Evolutionary conservation across 2,797 vertebrate species (phyloP).

Genomic region (Anabacerthia variegaticeps): DNA sequence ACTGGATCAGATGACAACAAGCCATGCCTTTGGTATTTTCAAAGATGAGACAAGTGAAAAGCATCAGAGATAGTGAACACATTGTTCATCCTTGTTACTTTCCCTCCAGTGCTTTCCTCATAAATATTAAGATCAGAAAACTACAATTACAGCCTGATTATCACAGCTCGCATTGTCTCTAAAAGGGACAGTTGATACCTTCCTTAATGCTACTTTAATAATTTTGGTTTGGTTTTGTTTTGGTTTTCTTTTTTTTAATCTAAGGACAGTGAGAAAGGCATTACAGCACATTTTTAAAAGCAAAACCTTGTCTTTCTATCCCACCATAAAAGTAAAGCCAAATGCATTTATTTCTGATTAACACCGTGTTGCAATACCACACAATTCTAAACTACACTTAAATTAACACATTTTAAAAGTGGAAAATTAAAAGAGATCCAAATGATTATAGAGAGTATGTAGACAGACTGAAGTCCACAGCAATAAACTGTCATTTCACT

Average conservation of each 20-base stretch:
- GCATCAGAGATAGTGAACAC: neutral
- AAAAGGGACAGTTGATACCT: neutral
- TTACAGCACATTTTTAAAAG: neutral
- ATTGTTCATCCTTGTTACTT: neutral
- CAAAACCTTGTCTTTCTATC: neutral
- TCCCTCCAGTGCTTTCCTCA: neutral
- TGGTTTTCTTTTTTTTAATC: neutral
- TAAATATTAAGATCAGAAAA: neutral
- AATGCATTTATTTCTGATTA: neutral
- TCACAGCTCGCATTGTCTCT: neutral
- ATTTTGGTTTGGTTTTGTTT: neutral
- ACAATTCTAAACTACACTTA: neutral
- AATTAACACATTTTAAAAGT: neutral
- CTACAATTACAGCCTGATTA: neutral
- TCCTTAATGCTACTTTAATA: neutral
- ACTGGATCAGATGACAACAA: neutral
- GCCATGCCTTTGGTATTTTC: neutral
- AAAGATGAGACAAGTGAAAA: neutral
- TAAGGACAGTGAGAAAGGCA: neutral
- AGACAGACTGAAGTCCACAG: neutral
- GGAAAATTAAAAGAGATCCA: neutral
- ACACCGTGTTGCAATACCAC: neutral
- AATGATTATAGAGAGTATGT: neutral
- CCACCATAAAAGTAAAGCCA: neutral
- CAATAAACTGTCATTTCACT: neutral